Percentiles rank a stretch among this genome's conserved stretches.
These are phyloP conservation scores for Adrianichthys oophorus DNA, from an alignment of 2,797 vertebrate species.

Conservation along the genomic window DNA sequence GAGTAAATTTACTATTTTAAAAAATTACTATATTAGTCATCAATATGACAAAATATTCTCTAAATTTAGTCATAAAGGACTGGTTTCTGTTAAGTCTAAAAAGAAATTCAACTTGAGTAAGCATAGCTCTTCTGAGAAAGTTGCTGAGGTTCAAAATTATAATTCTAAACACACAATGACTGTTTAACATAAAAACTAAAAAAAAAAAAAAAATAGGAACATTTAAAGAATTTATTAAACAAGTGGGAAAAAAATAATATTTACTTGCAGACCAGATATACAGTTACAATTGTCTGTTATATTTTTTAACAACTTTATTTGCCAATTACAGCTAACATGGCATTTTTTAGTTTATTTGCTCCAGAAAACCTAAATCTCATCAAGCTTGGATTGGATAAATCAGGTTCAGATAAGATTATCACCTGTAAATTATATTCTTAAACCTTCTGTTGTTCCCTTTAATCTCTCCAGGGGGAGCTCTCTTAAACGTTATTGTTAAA, in stretches of 20 bases:
- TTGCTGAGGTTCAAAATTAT: conserved; percentile 20
- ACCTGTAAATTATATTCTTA: neutral
- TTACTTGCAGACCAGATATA: neutral
- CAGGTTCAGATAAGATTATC: neutral
- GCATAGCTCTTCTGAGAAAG: conserved; percentile 25
- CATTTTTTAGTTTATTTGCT: neutral
- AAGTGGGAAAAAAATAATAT: neutral
- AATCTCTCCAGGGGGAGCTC: conserved; percentile 18
- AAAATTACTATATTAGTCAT: too few relatives aligned
- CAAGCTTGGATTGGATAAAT: conserved; percentile 1
- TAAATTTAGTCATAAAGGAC: too few relatives aligned
- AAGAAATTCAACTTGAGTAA: conserved; percentile 8
- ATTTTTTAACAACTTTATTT: neutral
- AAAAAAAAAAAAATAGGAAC: neutral
- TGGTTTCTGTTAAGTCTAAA: neutral
- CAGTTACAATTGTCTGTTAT: neutral
- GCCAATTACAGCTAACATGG: neutral
- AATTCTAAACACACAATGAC: conserved; percentile 16
- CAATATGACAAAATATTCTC: too few relatives aligned
- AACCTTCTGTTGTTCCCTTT: neutral
- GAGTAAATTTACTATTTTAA: too few relatives aligned
- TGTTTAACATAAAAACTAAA: conserved; percentile 23
- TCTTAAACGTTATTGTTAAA: neutral
- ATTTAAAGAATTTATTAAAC: conserved; percentile 15
- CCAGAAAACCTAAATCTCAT: neutral